Conservation (phyloP, 2,888 invertebrate genomes). For the Cyclophora punctaria region DNA sequence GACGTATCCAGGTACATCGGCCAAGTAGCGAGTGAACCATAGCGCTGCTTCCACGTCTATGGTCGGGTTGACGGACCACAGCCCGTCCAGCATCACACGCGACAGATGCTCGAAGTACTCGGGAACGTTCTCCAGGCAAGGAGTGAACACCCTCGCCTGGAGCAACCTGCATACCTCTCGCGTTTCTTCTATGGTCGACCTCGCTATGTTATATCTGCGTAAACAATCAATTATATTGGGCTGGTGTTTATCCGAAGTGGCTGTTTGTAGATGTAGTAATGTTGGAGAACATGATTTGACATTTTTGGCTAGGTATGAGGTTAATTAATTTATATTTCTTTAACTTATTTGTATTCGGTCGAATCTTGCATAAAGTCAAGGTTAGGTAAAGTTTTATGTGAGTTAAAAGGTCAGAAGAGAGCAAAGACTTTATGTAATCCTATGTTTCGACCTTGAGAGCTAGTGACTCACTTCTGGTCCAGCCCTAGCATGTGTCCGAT, state of each 20-base stretch:
- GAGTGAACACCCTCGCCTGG: constrained; percentile 76
- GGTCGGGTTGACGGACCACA: constrained; percentile 81
- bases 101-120: constrained; percentile 80
- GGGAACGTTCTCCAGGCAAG: constrained; percentile 75
- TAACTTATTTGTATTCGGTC: too few relatives aligned
- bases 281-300: too few relatives aligned
- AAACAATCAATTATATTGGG: too few relatives aligned
- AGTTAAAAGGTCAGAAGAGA: too few relatives aligned
- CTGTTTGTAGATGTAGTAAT: too few relatives aligned
- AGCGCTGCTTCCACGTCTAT: constrained; percentile 67
- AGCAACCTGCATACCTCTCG: constrained; percentile 75
- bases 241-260: too few relatives aligned
- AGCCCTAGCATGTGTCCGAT: constrained; percentile 88
- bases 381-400: too few relatives aligned
- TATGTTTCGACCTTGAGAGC: too few relatives aligned
- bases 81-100: constrained; percentile 77
- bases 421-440: too few relatives aligned
- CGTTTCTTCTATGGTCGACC: constrained; percentile 77
- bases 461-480: constrained; percentile 78
- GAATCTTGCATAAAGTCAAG: too few relatives aligned
- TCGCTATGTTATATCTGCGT: constrained; percentile 81
- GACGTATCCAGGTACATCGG: constrained; percentile 26
- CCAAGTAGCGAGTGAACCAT: constrained; percentile 70
- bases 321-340: too few relatives aligned
- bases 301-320: too few relatives aligned